Conservation (phyloP, 2,797 vertebrate genomes). For the Notolabrus celidotus region DNA sequence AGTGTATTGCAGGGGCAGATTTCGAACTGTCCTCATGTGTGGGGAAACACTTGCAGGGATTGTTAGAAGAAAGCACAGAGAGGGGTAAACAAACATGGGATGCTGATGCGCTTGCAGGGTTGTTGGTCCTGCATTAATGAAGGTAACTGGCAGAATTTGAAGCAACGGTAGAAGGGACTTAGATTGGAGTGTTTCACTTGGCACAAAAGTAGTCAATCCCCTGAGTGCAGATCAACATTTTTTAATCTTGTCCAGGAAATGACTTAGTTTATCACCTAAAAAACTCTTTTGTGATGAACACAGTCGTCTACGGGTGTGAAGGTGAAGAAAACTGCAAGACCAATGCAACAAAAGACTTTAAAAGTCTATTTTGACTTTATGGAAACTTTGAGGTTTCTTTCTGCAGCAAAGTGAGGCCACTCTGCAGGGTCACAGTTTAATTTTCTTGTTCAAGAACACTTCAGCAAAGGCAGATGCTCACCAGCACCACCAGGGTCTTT, state of each 20-base stretch:
- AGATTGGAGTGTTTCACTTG: too few species aligned
- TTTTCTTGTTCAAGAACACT: constrained; percentile 53
- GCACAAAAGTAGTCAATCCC: neutral
- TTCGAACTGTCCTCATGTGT: too few species aligned
- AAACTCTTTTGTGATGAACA: neutral
- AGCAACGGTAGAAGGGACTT: too few species aligned
- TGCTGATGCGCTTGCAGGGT: too few species aligned
- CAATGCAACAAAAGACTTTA: neutral
- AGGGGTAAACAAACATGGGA: too few species aligned
- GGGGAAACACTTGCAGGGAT: too few species aligned
- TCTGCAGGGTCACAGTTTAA: constrained; percentile 19
- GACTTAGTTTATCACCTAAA: neutral
- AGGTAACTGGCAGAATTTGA: too few species aligned
- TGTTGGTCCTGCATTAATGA: too few species aligned
- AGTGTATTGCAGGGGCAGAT: too few species aligned
- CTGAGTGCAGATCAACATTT: neutral
- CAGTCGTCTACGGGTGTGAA: neutral
- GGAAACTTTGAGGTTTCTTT: constrained; percentile 11
- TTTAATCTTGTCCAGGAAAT: neutral
- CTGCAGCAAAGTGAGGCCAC: constrained; percentile 12
- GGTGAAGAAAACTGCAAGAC: neutral
- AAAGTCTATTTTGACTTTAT: neutral
- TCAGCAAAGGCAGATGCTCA: constrained; percentile 41
- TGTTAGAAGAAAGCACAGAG: too few species aligned
- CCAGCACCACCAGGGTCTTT: constrained; percentile 24